Percentiles rank a stretch among this genome's conserved stretches.
Conservation (phyloP, 2,113 vertebrate genomes). For the Nesogale talazaci region DNA sequence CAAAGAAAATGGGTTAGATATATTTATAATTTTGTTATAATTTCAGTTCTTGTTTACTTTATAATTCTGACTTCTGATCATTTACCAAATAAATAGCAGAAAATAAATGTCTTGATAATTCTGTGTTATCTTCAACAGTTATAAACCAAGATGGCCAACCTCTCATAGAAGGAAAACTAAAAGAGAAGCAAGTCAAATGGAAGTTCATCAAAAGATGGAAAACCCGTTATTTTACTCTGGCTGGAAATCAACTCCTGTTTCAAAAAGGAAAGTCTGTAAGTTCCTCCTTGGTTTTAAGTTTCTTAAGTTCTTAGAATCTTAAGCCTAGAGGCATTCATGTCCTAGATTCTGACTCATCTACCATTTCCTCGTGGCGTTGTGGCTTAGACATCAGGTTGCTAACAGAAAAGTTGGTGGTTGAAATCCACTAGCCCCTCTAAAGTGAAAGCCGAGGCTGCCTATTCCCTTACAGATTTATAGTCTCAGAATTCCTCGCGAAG, state of each 20-base stretch:
- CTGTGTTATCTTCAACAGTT: slow-evolving; percentile 82
- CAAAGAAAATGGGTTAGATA: slow-evolving; percentile 4
- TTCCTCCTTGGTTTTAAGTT: slow-evolving; percentile 53
- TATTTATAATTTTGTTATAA: slow-evolving; percentile 30
- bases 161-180: slow-evolving; percentile 96
- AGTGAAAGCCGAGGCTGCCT: too few relatives aligned
- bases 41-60: slow-evolving; percentile 34
- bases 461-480: too few relatives aligned
- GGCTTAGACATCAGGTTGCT: too few relatives aligned
- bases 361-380: too few relatives aligned
- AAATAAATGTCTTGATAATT: slow-evolving; percentile 22
- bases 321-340: too few relatives aligned
- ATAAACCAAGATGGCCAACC: slow-evolving; percentile 96
- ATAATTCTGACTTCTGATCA: slow-evolving; percentile 41
- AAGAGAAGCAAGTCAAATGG: slow-evolving; percentile 98
- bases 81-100: background rate
- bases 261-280: slow-evolving; percentile 95
- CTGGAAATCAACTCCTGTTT: slow-evolving; percentile 97
- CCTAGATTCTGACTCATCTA: too few relatives aligned
- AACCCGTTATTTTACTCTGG: slow-evolving; percentile 97
- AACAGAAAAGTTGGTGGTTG: too few relatives aligned
- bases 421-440: too few relatives aligned
- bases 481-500: too few relatives aligned
- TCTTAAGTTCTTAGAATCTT: too few relatives aligned
- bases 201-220: slow-evolving; percentile 99